phyloP scores from a whole-genome alignment of 1,140 invertebrate genomes.

The Onthophagus taurus region DNA sequence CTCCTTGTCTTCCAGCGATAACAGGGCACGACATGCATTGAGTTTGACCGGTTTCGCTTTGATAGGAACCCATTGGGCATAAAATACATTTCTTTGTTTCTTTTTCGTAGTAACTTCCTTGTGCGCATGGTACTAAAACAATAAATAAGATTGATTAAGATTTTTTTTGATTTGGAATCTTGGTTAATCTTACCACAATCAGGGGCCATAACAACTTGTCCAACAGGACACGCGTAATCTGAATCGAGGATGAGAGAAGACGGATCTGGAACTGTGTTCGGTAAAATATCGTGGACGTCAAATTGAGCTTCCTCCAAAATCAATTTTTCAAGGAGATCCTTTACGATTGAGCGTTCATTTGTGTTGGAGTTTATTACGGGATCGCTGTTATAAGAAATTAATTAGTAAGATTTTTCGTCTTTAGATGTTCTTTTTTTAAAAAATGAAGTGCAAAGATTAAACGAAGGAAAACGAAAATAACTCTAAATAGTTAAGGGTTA shows the following conservation, averaged over 20 bases:
- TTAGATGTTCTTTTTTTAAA: neutral
- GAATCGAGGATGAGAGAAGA: constrained; percentile 76
- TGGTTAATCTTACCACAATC: constrained; percentile 63
- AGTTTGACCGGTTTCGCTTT: constrained; percentile 84
- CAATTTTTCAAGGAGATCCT: constrained; percentile 71
- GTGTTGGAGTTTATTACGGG: constrained; percentile 78
- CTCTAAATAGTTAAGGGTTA: neutral
- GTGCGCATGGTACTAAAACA: constrained; percentile 79
- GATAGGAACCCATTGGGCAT: constrained; percentile 86
- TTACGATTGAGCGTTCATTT: constrained; percentile 75
- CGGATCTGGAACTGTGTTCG: constrained; percentile 89
- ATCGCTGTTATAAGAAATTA: constrained; percentile 52
- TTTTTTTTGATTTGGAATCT: neutral
- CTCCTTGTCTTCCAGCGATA: constrained; percentile 76
- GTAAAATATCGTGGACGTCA: constrained; percentile 84
- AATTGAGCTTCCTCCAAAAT: constrained; percentile 89
- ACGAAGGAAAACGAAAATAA: neutral
- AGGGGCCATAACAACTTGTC: constrained; percentile 85
- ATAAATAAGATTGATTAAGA: constrained; percentile 3
- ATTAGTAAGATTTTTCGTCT: neutral
- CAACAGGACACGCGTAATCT: constrained; percentile 85
- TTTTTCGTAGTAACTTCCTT: constrained; percentile 80
- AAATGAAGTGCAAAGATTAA: constrained; percentile 2
- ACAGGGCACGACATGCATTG: constrained; percentile 80
- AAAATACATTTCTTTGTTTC: constrained; percentile 66